Base-by-base conservation (phyloP, 1,140 invertebrate genomes). In the Halotydeus destructor region DNA sequence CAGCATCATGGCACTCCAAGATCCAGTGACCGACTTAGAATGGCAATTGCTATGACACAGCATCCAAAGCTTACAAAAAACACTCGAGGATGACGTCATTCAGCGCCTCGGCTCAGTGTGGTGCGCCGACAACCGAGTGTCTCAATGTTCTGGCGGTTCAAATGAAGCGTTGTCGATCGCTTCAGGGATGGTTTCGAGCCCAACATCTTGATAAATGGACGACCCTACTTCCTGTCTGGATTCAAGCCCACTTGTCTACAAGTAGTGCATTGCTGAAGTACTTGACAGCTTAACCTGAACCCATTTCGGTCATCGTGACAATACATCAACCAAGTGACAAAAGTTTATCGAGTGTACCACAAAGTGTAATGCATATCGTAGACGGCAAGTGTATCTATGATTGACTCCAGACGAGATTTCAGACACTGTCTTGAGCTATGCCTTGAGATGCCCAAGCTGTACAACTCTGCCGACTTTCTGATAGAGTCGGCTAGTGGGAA, bases 221-320 rank as follows among this genome's bases (percentile, higher is more conserved):
- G 44, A 46, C 16, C 44, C 44, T 25, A 46, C 44, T 2, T 34
- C 28, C 3, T 38, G 44, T 36, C 26, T 46, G 18, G 44, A 42
- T 35, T 23, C n/a, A 2, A 12, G n/a, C n/a, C 39, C 16, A 43
- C 22, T 35, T 43, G 31, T 23, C 26, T 16, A n/a, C 31, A 35
- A 35, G 27, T 27, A 11, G 24, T 43, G 24, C 22, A 43, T 23
- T 31, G 25, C 18, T 41, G 18, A 12, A 41, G 5, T n/a, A 14
- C 4, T 12, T 41, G 16, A 31, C 39, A 3, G 18, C 31, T 32
- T 22, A 41, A 41, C 24, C 39, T 5, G 16, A 32, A 5, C 38
- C 44, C 14, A 45, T 45, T n/a, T 37, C 44, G 4, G 34, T 40
- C 14, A 3, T 45, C 16, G 24, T 32, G 26, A 45, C 37, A 2